phyloP scores from a whole-genome alignment of 2,797 vertebrate genomes.

The Melanogrammus aeglefinus region DNA sequence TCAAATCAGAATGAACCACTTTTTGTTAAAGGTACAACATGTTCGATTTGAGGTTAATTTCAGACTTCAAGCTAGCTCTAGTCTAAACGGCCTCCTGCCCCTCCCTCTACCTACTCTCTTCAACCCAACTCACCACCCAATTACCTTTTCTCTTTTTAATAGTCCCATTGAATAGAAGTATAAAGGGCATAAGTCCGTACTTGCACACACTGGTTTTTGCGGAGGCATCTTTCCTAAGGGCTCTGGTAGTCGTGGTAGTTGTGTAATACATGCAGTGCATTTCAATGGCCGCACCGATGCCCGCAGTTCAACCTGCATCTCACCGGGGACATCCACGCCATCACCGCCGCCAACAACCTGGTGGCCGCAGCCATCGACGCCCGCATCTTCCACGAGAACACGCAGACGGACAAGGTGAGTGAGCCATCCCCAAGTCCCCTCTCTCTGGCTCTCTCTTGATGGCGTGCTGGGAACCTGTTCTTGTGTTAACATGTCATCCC shows the following conservation, averaged over 20 bases:
- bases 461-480: neutral
- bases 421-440: too few species aligned
- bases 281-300: slow-evolving; percentile 9
- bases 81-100: too few species aligned
- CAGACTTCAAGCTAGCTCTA: too few species aligned
- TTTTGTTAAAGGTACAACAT: too few species aligned
- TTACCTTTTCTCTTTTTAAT: neutral
- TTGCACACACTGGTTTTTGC: neutral
- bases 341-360: slow-evolving; percentile 96
- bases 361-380: slow-evolving; percentile 92
- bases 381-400: slow-evolving; percentile 93
- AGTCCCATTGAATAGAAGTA: neutral
- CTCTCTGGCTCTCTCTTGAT: neutral
- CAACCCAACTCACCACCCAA: too few species aligned
- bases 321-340: slow-evolving; percentile 97
- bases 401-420: slow-evolving; percentile 89
- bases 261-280: neutral
- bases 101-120: too few species aligned
- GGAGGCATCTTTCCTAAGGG: neutral
- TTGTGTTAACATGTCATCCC: neutral
- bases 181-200: neutral
- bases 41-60: too few species aligned
- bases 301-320: slow-evolving; percentile 97
- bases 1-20: neutral
- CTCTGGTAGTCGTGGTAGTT: too few species aligned